Evolutionary conservation across 2,797 vertebrate genomes (phyloP), one percentile per base, ranked within the genome.

Genomic region (Chaetophractus vellerosus): DNA sequence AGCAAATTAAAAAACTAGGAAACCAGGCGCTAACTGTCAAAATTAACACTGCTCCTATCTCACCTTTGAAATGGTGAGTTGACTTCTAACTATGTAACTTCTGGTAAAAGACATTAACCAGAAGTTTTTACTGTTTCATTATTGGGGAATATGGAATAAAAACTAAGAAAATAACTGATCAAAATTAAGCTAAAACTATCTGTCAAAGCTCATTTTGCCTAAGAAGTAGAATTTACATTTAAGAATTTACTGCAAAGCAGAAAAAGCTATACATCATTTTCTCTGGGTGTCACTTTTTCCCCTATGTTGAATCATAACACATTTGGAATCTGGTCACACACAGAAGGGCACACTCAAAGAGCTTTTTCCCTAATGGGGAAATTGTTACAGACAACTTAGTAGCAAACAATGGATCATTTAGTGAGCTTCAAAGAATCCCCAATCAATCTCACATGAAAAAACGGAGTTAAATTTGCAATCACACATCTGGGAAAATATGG

Each of bases 401-500:
- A 98, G 92, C 2, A 97, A 98, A 98, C 98, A 98, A 98, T 97
- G 97, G 95, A 41, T 97, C 97, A 96, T 98, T 98, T 98, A 96
- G 96, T 96, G 95, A 97, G 97, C 97, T 96, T 98, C 98, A 98
- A 97, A 98, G 98, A 97, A 97, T 97, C 95, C 81, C 94, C 75
- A 93, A 97, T 18, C 97, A 96, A 69, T 98, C 98, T 98, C 98
- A 98, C 96, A 98, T 94, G 98, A 98, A 93, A 98, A 97, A 97
- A 97, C 0, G 11, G 11, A 96, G 80, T 0, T 90, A 92, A 82
- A 82, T 95, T 84, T 92, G 59, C 93, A 94, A 97, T 88, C 81
- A 91, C 12, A 94, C 76, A 90, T 93, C 75, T 81, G 74, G 93
- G 76, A 71, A 96, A 94, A 95, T 88, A 86, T 26, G 89, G 95